These are phyloP conservation scores for Lasiurus cinereus DNA, from an alignment of 2,113 vertebrate species.

Conservation along the genomic window DNA sequence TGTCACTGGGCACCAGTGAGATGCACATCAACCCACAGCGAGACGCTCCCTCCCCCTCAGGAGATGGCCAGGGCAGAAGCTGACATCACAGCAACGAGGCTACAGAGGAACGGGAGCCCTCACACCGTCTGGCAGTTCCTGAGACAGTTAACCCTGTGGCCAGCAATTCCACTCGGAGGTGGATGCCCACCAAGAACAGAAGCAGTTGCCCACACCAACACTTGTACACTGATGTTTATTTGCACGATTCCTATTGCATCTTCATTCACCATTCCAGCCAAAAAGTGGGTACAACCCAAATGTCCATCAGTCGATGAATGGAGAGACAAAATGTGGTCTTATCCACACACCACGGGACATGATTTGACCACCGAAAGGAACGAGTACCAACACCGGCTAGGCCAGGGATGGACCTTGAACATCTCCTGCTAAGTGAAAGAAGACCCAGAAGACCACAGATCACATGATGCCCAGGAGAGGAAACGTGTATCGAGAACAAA, in stretches of 20 bases:
- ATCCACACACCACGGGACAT: too few relatives aligned
- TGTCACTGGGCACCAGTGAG: not conserved
- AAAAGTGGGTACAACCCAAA: not conserved
- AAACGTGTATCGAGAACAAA: not conserved
- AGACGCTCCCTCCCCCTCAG: not conserved
- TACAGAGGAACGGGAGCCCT: not conserved
- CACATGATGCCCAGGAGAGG: too few relatives aligned
- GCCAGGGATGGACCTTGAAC: not conserved
- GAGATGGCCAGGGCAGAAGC: not conserved
- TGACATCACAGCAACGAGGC: too few relatives aligned
- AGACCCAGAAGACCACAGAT: not conserved
- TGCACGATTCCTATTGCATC: not conserved
- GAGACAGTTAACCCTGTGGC: not conserved
- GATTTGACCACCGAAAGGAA: not conserved
- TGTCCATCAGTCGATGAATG: not conserved
- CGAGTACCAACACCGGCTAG: accelerated
- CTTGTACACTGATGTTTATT: not conserved
- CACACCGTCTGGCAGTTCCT: accelerated
- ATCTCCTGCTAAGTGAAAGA: not conserved
- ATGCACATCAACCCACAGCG: not conserved
- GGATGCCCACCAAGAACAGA: not conserved
- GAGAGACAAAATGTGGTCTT: not conserved
- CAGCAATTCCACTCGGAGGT: not conserved
- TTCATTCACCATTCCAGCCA: not conserved
- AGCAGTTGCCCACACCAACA: not conserved